A percentile compares a stretch with the other conserved stretches of the same genome.
Conservation (phyloP, 1,140 invertebrate species). For the Zaprionus kolodkinae region DNA sequence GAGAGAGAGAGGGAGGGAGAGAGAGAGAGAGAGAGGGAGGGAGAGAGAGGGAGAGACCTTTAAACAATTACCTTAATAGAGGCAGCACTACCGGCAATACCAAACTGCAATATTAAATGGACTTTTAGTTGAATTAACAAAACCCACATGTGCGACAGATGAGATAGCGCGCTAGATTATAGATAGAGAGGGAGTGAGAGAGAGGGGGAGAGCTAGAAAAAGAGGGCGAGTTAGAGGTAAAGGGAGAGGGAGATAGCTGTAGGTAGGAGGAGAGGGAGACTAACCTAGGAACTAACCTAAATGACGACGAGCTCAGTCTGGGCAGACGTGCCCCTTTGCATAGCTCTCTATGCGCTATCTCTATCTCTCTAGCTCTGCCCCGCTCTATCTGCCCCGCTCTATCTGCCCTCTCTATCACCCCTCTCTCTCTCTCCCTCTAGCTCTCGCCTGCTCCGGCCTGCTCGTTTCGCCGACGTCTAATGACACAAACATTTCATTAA, state of each 20-base stretch:
- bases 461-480: constrained; percentile 43
- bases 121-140: constrained; percentile 82
- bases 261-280: no score
- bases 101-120: constrained; percentile 73
- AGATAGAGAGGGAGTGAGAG: background rate
- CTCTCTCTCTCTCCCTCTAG: constrained; percentile 2
- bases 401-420: background rate
- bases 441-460: background rate
- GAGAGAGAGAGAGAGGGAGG: background rate
- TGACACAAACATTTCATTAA: constrained; percentile 82
- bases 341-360: constrained; percentile 21
- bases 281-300: constrained; percentile 19
- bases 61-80: constrained; percentile 75
- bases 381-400: background rate
- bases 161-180: background rate
- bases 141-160: constrained; percentile 44
- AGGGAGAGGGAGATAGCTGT: no score
- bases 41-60: constrained; percentile 26
- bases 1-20: background rate
- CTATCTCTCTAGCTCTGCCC: background rate
- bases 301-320: constrained; percentile 16
- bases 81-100: constrained; percentile 50
- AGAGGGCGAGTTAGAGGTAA: constrained; percentile 1
- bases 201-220: background rate
- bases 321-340: constrained; percentile 66